phyloP scores from a whole-genome alignment of 2,888 invertebrate genomes.

The Isoperla grammatica region DNA sequence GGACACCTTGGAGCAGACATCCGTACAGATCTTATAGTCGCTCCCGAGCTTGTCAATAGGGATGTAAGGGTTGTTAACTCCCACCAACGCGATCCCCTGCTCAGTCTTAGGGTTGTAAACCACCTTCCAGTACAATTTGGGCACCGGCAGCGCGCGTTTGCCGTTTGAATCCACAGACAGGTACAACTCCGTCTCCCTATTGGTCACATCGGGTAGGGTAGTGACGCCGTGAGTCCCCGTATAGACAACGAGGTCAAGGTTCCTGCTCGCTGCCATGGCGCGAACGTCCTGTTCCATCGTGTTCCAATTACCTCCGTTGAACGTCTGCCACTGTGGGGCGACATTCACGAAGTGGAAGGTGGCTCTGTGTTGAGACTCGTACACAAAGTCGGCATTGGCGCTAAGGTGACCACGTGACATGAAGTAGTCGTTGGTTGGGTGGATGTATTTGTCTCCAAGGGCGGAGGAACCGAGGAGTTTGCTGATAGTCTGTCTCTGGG shows the following conservation, averaged over 20 bases:
- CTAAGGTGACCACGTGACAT: conserved; percentile 57
- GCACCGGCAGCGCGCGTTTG: conserved; percentile 49
- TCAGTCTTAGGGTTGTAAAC: conserved; percentile 10
- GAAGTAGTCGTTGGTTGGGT: conserved; percentile 35
- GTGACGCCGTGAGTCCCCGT: conserved; percentile 56
- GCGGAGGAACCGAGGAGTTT: conserved; percentile 34
- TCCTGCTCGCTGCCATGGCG: conserved; percentile 40
- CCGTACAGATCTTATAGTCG: conserved; percentile 29
- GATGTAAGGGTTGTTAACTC: conserved; percentile 17
- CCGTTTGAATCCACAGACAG: conserved; percentile 42
- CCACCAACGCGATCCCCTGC: conserved; percentile 10
- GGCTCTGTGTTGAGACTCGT: conserved; percentile 51
- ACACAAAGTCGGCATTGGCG: conserved; percentile 58
- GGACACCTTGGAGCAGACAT: conserved; percentile 50
- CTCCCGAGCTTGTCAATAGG: not conserved
- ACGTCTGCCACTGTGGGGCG: conserved; percentile 61
- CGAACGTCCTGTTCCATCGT: conserved; percentile 47
- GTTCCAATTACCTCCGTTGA: conserved; percentile 56
- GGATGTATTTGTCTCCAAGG: conserved; percentile 37
- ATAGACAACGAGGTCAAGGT: conserved; percentile 40
- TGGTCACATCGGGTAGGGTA: conserved; percentile 45
- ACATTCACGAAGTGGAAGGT: conserved; percentile 60
- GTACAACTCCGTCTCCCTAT: conserved; percentile 34
- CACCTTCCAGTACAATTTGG: conserved; percentile 55
- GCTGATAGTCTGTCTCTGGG: conserved; percentile 22